Conservation (phyloP, 2,797 vertebrate genomes). For the Manis javanica region DNA sequence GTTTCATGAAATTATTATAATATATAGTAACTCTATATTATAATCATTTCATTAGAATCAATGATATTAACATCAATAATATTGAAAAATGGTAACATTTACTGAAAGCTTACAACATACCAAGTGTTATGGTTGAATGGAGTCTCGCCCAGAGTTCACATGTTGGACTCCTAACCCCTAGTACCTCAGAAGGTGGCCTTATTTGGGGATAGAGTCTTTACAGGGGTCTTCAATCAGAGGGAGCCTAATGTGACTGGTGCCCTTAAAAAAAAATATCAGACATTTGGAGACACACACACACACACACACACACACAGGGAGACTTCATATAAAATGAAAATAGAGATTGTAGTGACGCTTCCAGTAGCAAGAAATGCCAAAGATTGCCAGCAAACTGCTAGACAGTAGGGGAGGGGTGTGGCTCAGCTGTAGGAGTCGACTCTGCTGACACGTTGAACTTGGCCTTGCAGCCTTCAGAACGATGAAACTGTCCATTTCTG, state of each 20-base stretch:
- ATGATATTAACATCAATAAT: no score
- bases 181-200: neutral
- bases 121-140: neutral
- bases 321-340: fast-evolving
- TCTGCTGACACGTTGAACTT: neutral
- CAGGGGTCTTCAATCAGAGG: neutral
- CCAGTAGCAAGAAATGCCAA: neutral
- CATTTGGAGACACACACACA: neutral
- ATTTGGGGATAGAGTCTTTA: neutral
- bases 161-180: neutral
- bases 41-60: no score
- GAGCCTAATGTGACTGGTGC: neutral
- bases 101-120: neutral
- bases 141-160: neutral
- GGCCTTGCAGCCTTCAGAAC: neutral
- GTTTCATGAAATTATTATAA: no score
- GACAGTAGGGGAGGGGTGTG: fast-evolving
- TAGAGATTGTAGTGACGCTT: fast-evolving
- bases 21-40: no score
- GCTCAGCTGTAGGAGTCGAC: neutral
- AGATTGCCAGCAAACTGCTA: neutral
- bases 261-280: neutral
- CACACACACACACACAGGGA: neutral
- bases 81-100: no score
- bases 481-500: fast-evolving